These are phyloP conservation scores for Zingel zingel DNA, from an alignment of 2,113 vertebrate species.

Conservation along the genomic window DNA sequence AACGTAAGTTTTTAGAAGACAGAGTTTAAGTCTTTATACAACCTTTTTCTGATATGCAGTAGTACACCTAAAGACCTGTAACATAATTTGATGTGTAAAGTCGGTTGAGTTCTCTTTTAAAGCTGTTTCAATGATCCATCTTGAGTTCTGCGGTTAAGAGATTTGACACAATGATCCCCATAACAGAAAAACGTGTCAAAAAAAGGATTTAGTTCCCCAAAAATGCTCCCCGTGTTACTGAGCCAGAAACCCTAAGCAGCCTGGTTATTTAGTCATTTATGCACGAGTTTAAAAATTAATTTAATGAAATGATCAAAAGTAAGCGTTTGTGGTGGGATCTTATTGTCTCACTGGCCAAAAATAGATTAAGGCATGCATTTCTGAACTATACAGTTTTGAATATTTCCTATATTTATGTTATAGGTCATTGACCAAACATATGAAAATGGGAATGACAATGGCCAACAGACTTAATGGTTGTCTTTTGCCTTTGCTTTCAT, in stretches of 20 bases:
- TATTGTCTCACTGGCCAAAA: background rate
- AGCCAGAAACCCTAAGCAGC: background rate
- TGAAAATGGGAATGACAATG: background rate
- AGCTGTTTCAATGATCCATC: background rate
- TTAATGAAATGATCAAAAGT: background rate
- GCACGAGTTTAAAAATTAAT: background rate
- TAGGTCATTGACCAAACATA: background rate
- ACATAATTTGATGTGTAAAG: background rate
- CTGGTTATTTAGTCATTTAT: slow-evolving; percentile 4
- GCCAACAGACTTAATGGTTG: slow-evolving; percentile 7
- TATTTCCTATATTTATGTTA: background rate
- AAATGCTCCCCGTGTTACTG: background rate
- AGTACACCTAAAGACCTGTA: background rate
- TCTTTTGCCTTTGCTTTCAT: slow-evolving; percentile 16
- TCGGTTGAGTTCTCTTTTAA: slow-evolving; percentile 1
- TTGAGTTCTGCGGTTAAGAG: background rate
- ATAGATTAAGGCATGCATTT: background rate
- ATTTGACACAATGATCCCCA: background rate
- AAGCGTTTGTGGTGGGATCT: background rate
- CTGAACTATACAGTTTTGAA: background rate
- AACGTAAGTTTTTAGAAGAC: no score
- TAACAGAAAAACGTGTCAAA: background rate
- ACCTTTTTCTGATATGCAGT: background rate
- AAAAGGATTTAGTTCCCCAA: background rate
- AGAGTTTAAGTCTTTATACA: no score